A percentile compares a stretch with the other conserved stretches of the same genome.
Conservation (phyloP, 2,113 vertebrate species). For the Ctenomys sociabilis region DNA sequence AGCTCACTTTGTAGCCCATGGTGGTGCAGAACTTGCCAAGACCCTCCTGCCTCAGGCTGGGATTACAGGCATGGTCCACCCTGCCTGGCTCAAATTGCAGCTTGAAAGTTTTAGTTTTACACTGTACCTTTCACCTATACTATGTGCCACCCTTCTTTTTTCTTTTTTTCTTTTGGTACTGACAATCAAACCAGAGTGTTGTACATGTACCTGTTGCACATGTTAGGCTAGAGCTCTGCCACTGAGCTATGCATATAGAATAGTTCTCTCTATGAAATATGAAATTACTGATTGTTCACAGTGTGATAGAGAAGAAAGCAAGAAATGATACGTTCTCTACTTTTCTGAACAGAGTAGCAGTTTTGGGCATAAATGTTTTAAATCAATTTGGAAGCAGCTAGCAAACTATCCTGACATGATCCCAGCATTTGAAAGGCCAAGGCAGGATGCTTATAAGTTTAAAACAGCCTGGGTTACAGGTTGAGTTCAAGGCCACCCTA, state of each 20-base stretch:
- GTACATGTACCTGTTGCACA: neutral
- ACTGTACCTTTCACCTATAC: neutral
- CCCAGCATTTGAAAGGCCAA: neutral
- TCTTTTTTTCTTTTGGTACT: neutral
- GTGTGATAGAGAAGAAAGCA: neutral
- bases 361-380: slow-evolving; percentile 32
- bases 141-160: neutral
- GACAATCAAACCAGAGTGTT: neutral
- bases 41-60: too few species aligned
- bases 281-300: neutral
- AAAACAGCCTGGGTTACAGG: neutral
- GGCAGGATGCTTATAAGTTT: neutral
- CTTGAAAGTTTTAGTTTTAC: slow-evolving; percentile 12
- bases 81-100: neutral
- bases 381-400: neutral
- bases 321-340: neutral
- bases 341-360: slow-evolving; percentile 34
- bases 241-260: neutral
- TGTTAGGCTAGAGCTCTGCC: neutral
- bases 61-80: too few species aligned
- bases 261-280: neutral
- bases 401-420: neutral
- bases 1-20: too few species aligned
- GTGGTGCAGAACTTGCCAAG: too few species aligned
- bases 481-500: neutral